Base-by-base conservation (phyloP, 2,888 invertebrate genomes). In the Lochmaea crataegi region DNA sequence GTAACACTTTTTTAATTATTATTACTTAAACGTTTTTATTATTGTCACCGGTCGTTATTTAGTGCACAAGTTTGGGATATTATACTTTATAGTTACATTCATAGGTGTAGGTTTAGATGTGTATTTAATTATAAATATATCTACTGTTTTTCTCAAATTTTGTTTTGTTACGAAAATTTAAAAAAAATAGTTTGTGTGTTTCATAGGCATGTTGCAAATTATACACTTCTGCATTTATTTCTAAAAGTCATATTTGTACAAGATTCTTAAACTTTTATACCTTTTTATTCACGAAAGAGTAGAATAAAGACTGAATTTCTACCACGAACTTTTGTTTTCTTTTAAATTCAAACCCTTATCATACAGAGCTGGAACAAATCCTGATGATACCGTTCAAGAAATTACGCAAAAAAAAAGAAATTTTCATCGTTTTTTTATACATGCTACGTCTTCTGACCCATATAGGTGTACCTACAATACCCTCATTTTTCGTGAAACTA, bases 251-350 rank as follows among this genome's bases (percentile, higher is more conserved):
- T 38, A 60, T 60, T 60, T 38, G n/a, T 63, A 63, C 22, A n/a
- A 38, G 32, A 38, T 38, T 7, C 41, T 61, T 32, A 9, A 16
- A 63, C 61, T 63, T 63, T 63, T 63, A 18, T 63, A 63, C 42
- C 32, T 63, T 63, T 60, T 63, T 63, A 63, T 63, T 45, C n/a
- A 63, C 10, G 12, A 38, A 58, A 42, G 9, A 45, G 61, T 63
- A 63, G 61, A 63, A 63, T 63, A 63, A 63, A 63, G 61, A 63
- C 61, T 63, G 61, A 63, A 63, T 63, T 63, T 63, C 61, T 63
- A 63, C 61, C 26, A 18, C 16, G 38, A 42, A 41, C 16, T 11
- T 38, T 2, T 63, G 61, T 18, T 38, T 42, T 42, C 11, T 63
- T 10, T 26, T 38, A 9, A 38, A 38, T 32, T 32, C 2, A 56